Conservation (phyloP, 2,797 vertebrate species). For the Chelmon rostratus region DNA sequence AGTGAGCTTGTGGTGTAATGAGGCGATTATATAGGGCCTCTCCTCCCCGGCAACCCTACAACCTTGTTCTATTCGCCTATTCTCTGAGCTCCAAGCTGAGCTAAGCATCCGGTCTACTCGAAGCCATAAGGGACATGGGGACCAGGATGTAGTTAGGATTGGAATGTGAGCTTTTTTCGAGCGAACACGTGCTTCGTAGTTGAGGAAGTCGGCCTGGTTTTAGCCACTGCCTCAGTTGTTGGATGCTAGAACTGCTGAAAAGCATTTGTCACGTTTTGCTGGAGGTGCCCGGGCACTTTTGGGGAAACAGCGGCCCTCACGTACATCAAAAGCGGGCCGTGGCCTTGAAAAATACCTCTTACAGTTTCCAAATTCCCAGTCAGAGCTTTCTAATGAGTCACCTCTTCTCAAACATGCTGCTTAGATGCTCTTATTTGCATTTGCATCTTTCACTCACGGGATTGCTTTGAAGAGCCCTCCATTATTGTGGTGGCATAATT, state of each 20-base stretch:
- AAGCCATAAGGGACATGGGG: constrained; percentile 61
- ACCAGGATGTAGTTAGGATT: constrained; percentile 75
- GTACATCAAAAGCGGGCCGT: neutral
- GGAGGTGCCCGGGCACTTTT: neutral
- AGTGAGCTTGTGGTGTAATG: constrained; percentile 75
- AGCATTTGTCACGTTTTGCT: constrained; percentile 1
- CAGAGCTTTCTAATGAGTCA: neutral
- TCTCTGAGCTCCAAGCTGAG: constrained; percentile 61
- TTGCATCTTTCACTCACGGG: constrained; percentile 1
- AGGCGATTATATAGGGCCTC: constrained; percentile 79
- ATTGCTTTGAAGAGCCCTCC: constrained; percentile 1
- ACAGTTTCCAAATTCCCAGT: neutral
- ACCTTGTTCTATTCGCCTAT: constrained; percentile 59
- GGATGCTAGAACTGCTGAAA: constrained; percentile 19
- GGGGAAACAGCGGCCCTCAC: constrained; percentile 7
- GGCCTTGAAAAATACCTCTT: neutral
- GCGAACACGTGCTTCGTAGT: constrained; percentile 42
- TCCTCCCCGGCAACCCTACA: constrained; percentile 70
- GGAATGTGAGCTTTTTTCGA: constrained; percentile 66
- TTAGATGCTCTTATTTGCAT: constrained; percentile 14
- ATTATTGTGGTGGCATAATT: constrained; percentile 15
- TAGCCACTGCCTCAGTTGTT: constrained; percentile 18
- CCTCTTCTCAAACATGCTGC: neutral
- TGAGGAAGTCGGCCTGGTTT: constrained; percentile 41
- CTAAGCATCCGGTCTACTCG: constrained; percentile 72